A percentile compares a stretch with the other conserved stretches of the same genome.
These are phyloP conservation scores for Beris chalybata DNA, from an alignment of 2,888 invertebrate species.

Conservation along the genomic window DNA sequence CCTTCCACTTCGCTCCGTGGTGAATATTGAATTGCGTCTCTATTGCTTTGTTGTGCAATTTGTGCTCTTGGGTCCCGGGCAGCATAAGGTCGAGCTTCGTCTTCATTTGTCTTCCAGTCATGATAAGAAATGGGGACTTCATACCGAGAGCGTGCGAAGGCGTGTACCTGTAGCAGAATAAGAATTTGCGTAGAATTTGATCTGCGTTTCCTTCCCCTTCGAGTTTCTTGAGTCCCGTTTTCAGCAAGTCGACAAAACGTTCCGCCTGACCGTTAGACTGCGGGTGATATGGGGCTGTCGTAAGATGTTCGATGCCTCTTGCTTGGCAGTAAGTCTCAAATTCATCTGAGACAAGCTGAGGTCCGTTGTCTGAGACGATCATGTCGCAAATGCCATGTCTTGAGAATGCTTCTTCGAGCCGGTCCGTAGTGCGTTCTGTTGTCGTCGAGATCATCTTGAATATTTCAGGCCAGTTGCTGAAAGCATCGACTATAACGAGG, in stretches of 20 bases:
- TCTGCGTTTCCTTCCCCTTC: constrained; percentile 5
- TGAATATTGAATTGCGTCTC: background rate
- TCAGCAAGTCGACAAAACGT: constrained; percentile 13
- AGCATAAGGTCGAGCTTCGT: constrained; percentile 3
- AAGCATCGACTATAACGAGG: constrained; percentile 49
- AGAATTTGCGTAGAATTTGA: constrained; percentile 7
- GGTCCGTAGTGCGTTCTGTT: background rate
- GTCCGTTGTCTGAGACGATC: background rate
- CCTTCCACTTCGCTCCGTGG: constrained; percentile 18
- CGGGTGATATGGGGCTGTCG: constrained; percentile 9
- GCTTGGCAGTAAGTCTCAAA: background rate
- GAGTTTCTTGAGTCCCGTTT: constrained; percentile 9
- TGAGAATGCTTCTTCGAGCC: background rate
- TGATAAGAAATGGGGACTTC: background rate
- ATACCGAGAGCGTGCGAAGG: constrained; percentile 10
- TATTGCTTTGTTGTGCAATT: constrained; percentile 1
- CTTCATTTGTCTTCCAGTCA: background rate
- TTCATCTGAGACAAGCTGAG: background rate
- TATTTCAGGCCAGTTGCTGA: constrained; percentile 23
- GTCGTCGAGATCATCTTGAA: background rate
- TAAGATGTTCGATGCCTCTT: constrained; percentile 7
- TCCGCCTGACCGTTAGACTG: background rate
- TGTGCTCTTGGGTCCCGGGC: constrained; percentile 6
- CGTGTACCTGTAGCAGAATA: constrained; percentile 5
- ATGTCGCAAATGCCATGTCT: background rate